Conservation (phyloP, 2,888 invertebrate species). For the Acronicta aceris region DNA sequence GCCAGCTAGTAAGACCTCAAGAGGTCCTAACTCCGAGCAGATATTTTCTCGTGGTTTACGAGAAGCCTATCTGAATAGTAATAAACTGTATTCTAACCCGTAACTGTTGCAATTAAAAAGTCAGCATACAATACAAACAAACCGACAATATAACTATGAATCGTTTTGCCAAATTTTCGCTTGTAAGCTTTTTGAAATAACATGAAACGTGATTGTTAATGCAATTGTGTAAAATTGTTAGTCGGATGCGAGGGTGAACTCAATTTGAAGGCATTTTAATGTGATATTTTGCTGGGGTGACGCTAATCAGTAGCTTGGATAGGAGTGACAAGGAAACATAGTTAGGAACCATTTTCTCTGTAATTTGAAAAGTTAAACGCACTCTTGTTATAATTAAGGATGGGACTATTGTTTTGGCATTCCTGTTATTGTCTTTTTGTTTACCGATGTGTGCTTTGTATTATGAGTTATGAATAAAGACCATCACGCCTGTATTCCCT, state of each 20-base stretch:
- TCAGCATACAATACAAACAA: conserved; percentile 7
- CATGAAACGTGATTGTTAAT: conserved; percentile 56
- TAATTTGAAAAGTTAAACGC: conserved; percentile 25
- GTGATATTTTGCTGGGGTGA: conserved; percentile 41
- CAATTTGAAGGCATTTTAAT: conserved; percentile 45
- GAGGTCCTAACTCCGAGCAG: too few relatives aligned
- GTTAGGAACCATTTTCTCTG: conserved; percentile 26
- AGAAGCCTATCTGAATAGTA: too few relatives aligned
- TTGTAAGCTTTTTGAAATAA: conserved; percentile 54
- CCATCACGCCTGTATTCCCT: too few relatives aligned
- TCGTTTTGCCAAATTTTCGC: conserved; percentile 19
- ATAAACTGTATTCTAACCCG: too few relatives aligned
- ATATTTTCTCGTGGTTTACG: too few relatives aligned
- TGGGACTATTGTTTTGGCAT: conserved; percentile 28
- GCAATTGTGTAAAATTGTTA: conserved; percentile 53
- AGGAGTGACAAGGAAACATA: conserved; percentile 4
- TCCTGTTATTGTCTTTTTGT: neutral
- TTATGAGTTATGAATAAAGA: too few relatives aligned
- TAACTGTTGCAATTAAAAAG: too few relatives aligned
- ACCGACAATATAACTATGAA: neutral
- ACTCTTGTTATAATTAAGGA: conserved; percentile 10
- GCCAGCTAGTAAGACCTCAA: too few relatives aligned
- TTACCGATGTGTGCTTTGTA: neutral
- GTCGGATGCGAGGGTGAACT: conserved; percentile 36
- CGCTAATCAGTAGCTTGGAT: conserved; percentile 38